Evolutionary conservation across 2,888 invertebrate species (phyloP).

Genomic region (Iselma pallidipennis): DNA sequence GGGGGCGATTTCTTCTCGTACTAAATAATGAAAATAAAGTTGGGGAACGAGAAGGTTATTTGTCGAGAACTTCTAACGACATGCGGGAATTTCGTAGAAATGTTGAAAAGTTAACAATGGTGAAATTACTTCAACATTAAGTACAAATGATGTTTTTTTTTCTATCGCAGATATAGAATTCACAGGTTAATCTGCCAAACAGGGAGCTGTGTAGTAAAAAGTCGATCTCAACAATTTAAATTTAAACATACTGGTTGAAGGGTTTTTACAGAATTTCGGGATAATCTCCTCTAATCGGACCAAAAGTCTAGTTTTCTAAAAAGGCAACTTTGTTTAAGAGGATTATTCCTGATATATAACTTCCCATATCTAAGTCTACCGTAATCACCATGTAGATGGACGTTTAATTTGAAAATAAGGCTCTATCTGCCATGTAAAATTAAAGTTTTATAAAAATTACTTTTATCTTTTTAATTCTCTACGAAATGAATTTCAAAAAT

Average conservation of each 20-base stretch:
- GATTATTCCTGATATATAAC: slow-evolving; percentile 53
- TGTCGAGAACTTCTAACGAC: slow-evolving; percentile 43
- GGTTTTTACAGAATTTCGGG: slow-evolving; percentile 41
- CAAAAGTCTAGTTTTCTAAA: slow-evolving; percentile 49
- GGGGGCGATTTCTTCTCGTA: slow-evolving; percentile 37
- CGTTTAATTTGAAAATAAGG: slow-evolving; percentile 45
- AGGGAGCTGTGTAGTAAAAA: slow-evolving; percentile 20
- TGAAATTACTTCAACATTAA: slow-evolving; percentile 19
- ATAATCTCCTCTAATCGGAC: slow-evolving; percentile 49
- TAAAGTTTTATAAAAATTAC: slow-evolving; percentile 20
- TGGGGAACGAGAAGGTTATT: slow-evolving; percentile 41
- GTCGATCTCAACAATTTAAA: slow-evolving; percentile 41
- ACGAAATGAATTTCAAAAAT: slow-evolving; percentile 17
- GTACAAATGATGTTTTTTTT: neutral
- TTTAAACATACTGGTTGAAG: slow-evolving; percentile 42
- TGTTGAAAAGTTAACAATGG: slow-evolving; percentile 12
- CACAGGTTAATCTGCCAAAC: slow-evolving; percentile 16
- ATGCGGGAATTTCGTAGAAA: slow-evolving; percentile 26
- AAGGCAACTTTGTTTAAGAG: slow-evolving; percentile 52
- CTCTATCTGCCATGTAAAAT: slow-evolving; percentile 34
- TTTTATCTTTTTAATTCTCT: neutral
- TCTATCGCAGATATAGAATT: neutral
- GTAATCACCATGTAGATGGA: slow-evolving; percentile 44
- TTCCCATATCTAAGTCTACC: slow-evolving; percentile 45
- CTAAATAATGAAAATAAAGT: slow-evolving; percentile 47